These are phyloP conservation scores for Chrysogorgia sp. DNA, from an alignment of 92 coral and sea anemone genomes.

Conservation along the genomic window DNA sequence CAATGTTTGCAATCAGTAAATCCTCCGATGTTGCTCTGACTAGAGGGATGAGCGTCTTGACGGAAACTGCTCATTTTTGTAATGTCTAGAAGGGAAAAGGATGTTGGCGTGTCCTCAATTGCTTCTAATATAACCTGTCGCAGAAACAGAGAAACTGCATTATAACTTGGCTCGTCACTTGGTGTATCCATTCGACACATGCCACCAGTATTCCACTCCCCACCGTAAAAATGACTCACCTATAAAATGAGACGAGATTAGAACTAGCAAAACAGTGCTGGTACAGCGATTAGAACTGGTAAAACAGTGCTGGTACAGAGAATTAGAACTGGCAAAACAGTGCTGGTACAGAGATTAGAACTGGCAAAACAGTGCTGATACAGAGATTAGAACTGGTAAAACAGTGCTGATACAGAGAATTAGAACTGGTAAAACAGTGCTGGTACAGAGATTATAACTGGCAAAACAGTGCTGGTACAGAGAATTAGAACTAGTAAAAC, in stretches of 20 bases:
- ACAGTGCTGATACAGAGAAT: too few relatives aligned
- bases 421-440: too few relatives aligned
- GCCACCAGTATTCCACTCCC: slow-evolving; percentile 50
- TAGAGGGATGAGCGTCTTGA: slow-evolving; percentile 47
- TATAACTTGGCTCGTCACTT: slow-evolving; percentile 13
- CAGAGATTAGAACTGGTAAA: too few relatives aligned
- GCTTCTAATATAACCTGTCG: slow-evolving; percentile 13
- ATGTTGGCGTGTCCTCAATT: slow-evolving; percentile 3
- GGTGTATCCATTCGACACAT: slow-evolving; percentile 12
- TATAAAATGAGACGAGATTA: background rate
- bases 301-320: too few relatives aligned
- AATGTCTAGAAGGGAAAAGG: slow-evolving; percentile 19
- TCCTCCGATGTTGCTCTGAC: slow-evolving; percentile 2
- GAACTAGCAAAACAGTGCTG: too few relatives aligned
- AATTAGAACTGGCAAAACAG: too few relatives aligned
- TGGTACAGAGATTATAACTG: too few relatives aligned
- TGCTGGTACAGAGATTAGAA: too few relatives aligned
- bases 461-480: too few relatives aligned
- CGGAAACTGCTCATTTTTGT: slow-evolving; percentile 38
- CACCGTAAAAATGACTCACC: slow-evolving; percentile 48
- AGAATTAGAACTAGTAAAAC: too few relatives aligned
- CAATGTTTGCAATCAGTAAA: slow-evolving; percentile 31
- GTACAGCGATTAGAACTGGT: too few relatives aligned
- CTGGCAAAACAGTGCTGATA: too few relatives aligned
- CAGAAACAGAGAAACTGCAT: slow-evolving; percentile 41